Percentiles rank a stretch among this genome's conserved stretches.
phyloP scores from a whole-genome alignment of 2,113 vertebrate genomes.

The Salvelinus fontinalis region DNA sequence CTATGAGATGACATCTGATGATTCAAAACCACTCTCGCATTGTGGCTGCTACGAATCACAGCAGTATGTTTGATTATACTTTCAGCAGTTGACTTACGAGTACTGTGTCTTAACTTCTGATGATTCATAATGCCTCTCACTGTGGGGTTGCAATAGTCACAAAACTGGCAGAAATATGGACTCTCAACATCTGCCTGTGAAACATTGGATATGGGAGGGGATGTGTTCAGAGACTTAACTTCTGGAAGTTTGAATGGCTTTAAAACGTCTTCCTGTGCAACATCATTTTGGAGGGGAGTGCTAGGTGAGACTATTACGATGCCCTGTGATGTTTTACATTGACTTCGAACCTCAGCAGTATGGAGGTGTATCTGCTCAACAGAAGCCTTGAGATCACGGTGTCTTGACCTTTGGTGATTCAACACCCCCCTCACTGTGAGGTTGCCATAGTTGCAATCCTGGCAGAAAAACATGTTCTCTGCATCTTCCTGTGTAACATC shows the following conservation, averaged over 20 bases:
- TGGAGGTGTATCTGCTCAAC: constrained; percentile 40
- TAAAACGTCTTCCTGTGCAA: background rate
- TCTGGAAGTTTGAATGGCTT: too few relatives aligned
- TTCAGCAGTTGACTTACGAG: constrained; percentile 70
- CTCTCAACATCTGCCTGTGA: constrained; percentile 62
- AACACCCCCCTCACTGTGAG: constrained; percentile 82
- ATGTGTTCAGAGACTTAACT: background rate
- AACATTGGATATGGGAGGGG: constrained; percentile 36
- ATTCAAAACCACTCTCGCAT: constrained; percentile 81
- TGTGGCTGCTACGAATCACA: constrained; percentile 69
- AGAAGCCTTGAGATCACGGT: constrained; percentile 82
- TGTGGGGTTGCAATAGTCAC: constrained; percentile 80
- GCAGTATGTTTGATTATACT: constrained; percentile 77
- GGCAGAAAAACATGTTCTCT: constrained; percentile 76
- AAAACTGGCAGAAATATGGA: constrained; percentile 83
- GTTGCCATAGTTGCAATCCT: constrained; percentile 85
- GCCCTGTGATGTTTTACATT: background rate
- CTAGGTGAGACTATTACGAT: background rate
- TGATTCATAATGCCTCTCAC: constrained; percentile 85
- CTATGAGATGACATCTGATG: constrained; percentile 86
- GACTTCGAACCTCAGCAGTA: background rate
- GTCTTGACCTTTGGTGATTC: constrained; percentile 83
- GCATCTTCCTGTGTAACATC: constrained; percentile 71
- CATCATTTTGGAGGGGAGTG: background rate
- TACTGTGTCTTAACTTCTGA: constrained; percentile 83